Evolutionary conservation across 2,113 vertebrate species (phyloP), one percentile per base, ranked within the genome.

Genomic region (Aplodontia rufa): DNA sequence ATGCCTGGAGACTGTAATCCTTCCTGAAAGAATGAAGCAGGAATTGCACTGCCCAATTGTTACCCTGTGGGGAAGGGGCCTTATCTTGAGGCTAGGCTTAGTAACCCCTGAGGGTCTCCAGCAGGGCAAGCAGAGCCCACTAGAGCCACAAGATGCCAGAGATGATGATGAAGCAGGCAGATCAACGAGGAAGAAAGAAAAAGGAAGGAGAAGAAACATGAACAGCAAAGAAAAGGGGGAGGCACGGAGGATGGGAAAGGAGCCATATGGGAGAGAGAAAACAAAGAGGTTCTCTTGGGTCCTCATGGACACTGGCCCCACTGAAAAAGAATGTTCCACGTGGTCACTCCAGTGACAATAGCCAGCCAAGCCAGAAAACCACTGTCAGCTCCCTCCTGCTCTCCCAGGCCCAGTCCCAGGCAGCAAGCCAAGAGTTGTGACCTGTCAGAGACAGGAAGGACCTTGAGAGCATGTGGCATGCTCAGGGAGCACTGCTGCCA

Each of bases 401-500:
- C 32, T 13, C 37, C 49, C 51, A 76, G 89, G 58, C 30, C 69
- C 32, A 17, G 37, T 12, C 79, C 16, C 35, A 32, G 91, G 37
- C 62, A 75, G 42, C 55, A 37, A 79, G 71, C 58, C 9, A 1
- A 74, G 87, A 76, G 19, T 11, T 2, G 3, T 5, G 40, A 72
- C 22, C 78, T 32, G 32, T 55, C 68, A 12, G 32, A 51, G 83
- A 40, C 0, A 26, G 66, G 35, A 37, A 72, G 69, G 37, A 19
- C 55, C 47, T 19, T 17, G 1, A 19, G 47, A 4, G 12, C 22
- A 24, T 4, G 8, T 0, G 0, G 49, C 47, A 55, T 32, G 62
- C 90, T 45, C 62, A 20, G 5, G 28, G 9, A 24, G 32, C 4
- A 3, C 35, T 6, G 16, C 0, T 53, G 87, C 45, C 47, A 40